Conservation (phyloP, 23 tunicate species). For the Styela clava region DNA sequence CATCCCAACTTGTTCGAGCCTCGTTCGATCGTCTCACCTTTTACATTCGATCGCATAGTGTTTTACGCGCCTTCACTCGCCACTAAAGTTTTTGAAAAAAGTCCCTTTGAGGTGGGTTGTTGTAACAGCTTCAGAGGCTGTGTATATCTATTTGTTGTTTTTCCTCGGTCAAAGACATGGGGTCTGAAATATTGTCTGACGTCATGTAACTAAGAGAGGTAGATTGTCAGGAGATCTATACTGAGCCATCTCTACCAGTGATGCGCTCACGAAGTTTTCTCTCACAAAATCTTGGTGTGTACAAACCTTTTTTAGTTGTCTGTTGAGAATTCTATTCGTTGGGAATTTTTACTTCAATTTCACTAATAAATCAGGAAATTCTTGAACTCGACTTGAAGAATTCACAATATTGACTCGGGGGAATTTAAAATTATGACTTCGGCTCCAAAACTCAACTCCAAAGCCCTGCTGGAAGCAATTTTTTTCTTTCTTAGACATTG, state of each 20-base stretch:
- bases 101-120: slow-evolving; percentile 58
- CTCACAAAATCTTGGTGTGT: no score
- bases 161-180: slow-evolving; percentile 51
- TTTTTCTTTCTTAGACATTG: slow-evolving; percentile 18
- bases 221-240: slow-evolving; percentile 8
- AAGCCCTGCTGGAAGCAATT: no score
- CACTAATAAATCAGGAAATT: no score
- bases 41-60: slow-evolving; percentile 31
- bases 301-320: no score
- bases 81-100: slow-evolving; percentile 44
- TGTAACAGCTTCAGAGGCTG: background rate
- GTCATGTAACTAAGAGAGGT: slow-evolving; percentile 33
- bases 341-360: no score
- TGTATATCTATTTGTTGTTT: background rate
- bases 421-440: no score
- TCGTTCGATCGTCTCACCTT: slow-evolving; percentile 83
- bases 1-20: slow-evolving; percentile 98
- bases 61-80: slow-evolving; percentile 42
- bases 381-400: no score
- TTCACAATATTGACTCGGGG: no score
- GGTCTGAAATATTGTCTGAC: background rate
- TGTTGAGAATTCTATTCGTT: no score
- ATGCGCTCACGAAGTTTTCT: no score
- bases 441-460: no score
- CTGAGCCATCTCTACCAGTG: no score